Evolutionary conservation across 2,797 vertebrate genomes (phyloP).

Genomic region (Rhabdomys pumilio): DNA sequence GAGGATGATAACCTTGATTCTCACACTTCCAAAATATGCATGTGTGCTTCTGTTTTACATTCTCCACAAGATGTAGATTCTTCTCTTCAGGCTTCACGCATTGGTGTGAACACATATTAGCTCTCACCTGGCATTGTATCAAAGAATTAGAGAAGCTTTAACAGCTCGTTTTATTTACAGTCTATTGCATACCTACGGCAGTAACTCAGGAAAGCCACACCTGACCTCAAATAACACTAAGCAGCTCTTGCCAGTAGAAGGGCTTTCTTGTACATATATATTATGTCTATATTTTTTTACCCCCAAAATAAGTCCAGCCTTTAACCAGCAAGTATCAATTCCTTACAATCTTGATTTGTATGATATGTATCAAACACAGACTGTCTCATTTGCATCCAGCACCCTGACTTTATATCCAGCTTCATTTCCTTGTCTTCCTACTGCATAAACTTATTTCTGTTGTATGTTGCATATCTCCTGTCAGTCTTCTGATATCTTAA

Average conservation of each 20-base stretch:
- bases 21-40: neutral
- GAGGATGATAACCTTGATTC: neutral
- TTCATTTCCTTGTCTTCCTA: neutral
- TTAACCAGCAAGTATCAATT: neutral
- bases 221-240: neutral
- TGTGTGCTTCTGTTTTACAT: neutral
- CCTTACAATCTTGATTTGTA: neutral
- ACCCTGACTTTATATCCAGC: neutral
- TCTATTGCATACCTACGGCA: accelerated
- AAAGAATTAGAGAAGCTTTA: neutral
- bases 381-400: neutral
- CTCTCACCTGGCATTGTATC: neutral
- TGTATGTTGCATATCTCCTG: neutral
- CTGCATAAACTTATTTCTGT: neutral
- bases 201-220: neutral
- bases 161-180: neutral
- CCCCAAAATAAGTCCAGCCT: neutral
- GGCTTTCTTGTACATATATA: neutral
- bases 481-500: conserved; percentile 68
- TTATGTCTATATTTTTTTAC: neutral
- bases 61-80: neutral
- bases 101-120: neutral
- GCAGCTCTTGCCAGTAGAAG: neutral
- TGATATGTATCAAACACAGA: neutral
- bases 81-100: neutral